Evolutionary conservation across 2,888 invertebrate genomes (phyloP).

Genomic region (Apoda limacodes): DNA sequence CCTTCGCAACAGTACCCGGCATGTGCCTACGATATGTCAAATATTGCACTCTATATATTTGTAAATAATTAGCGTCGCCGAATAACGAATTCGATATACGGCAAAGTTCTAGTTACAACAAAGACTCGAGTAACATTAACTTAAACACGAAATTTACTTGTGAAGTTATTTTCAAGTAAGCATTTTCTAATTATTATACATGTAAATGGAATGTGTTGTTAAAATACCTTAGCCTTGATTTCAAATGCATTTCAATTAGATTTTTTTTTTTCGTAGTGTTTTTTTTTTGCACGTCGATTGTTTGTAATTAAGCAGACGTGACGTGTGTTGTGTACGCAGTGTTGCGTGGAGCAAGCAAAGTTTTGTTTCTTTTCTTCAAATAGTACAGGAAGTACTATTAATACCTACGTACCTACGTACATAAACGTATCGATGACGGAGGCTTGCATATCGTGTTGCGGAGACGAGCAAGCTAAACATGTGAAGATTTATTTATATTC

Average conservation of each 20-base stretch:
- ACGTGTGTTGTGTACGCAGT: constrained; percentile 34
- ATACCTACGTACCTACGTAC: too few species aligned
- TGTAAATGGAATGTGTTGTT: constrained; percentile 57
- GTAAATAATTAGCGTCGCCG: too few species aligned
- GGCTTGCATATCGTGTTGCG: constrained; percentile 31
- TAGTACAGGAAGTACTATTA: constrained; percentile 43
- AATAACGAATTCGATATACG: too few species aligned
- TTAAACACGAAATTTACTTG: constrained; percentile 29
- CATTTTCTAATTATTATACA: constrained; percentile 26
- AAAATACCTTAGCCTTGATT: too few species aligned
- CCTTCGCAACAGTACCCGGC: constrained; percentile 44
- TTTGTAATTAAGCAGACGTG: constrained; percentile 34
- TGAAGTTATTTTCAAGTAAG: constrained; percentile 41
- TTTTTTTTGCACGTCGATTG: constrained; percentile 25
- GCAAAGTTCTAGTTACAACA: constrained; percentile 26
- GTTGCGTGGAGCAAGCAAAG: constrained; percentile 30
- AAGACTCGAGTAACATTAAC: too few species aligned
- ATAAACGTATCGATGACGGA: constrained; percentile 28
- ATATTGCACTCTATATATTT: constrained; percentile 47
- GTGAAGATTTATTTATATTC: constrained; percentile 39
- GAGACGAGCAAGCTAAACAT: constrained; percentile 22
- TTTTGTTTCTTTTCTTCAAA: constrained; percentile 32
- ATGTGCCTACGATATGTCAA: constrained; percentile 57
- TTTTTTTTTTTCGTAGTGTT: constrained; percentile 37
- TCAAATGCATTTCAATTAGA: too few species aligned